Percentiles rank a stretch among this genome's conserved stretches.
These are phyloP conservation scores for Sceloporus tristichus DNA, from an alignment of 2,113 vertebrate species.

Conservation along the genomic window DNA sequence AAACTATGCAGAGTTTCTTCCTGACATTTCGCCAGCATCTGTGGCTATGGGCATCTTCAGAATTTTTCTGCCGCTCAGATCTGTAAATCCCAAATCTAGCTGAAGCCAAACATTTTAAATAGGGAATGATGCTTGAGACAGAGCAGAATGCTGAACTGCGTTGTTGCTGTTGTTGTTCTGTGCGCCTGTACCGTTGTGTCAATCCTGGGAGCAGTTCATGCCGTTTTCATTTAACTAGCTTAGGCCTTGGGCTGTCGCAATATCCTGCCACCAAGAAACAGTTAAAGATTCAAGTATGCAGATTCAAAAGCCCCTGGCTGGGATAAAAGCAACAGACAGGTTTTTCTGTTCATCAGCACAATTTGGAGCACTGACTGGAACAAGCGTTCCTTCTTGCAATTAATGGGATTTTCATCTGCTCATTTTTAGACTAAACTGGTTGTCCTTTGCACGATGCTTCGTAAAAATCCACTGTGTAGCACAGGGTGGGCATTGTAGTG, in stretches of 20 bases:
- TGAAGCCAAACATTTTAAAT: not conserved
- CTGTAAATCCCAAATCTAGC: too few relatives aligned
- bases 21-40: too few relatives aligned
- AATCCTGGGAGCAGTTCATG: not conserved
- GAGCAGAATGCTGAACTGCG: not conserved
- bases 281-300: not conserved
- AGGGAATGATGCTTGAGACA: not conserved
- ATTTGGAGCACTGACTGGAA: constrained; percentile 5
- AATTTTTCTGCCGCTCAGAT: not conserved
- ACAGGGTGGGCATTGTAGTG: too few relatives aligned
- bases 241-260: not conserved
- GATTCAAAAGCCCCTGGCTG: not conserved
- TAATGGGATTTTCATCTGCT: constrained; percentile 1
- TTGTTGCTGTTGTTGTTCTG: not conserved
- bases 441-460: not conserved
- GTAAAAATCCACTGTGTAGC: not conserved
- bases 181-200: not conserved
- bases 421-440: not conserved
- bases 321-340: not conserved
- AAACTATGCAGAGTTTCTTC: not conserved
- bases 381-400: constrained; percentile 7
- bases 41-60: too few relatives aligned
- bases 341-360: not conserved
- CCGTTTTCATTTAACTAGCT: not conserved
- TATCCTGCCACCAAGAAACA: not conserved